phyloP scores from a whole-genome alignment of 2,797 vertebrate species.

The Diplodus puntazzo region DNA sequence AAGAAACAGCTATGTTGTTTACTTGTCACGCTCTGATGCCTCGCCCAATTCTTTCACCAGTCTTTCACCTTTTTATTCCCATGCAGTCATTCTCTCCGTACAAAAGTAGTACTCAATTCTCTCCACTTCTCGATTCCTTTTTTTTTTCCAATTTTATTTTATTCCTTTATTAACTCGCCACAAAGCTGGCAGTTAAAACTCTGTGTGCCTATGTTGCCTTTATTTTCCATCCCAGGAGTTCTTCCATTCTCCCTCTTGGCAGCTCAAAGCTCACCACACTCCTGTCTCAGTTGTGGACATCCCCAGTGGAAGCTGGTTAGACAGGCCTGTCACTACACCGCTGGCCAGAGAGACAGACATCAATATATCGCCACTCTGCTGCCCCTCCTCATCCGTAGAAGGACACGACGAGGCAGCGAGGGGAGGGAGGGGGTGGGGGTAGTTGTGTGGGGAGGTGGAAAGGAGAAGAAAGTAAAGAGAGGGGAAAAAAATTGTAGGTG shows the following conservation, averaged over 20 bases:
- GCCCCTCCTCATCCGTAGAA: slow-evolving; percentile 59
- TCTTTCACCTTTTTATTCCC: slow-evolving; percentile 43
- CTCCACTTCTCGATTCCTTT: slow-evolving; percentile 40
- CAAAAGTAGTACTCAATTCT: slow-evolving; percentile 36
- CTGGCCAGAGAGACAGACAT: slow-evolving; percentile 62
- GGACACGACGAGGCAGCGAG: slow-evolving; percentile 28
- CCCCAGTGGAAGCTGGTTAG: slow-evolving; percentile 63
- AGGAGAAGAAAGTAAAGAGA: slow-evolving; percentile 33
- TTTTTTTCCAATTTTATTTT: slow-evolving; percentile 27
- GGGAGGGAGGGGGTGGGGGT: slow-evolving; percentile 9
- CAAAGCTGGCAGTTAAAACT: slow-evolving; percentile 44
- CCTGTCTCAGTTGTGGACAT: slow-evolving; percentile 39
- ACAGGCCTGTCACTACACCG: slow-evolving; percentile 67
- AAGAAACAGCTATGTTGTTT: slow-evolving; percentile 65
- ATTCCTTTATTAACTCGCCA: slow-evolving; percentile 34
- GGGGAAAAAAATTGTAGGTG: slow-evolving; percentile 36
- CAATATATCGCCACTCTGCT: slow-evolving; percentile 67
- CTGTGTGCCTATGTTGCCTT: slow-evolving; percentile 19
- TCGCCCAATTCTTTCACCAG: slow-evolving; percentile 50
- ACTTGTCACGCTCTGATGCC: slow-evolving; percentile 58
- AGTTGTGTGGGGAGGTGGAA: slow-evolving; percentile 24
- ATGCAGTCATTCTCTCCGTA: slow-evolving; percentile 28
- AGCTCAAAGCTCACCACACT: slow-evolving; percentile 42
- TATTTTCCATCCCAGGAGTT: slow-evolving; percentile 24
- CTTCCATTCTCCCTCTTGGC: slow-evolving; percentile 35